Conservation (phyloP, 2,113 vertebrate species). For the Cyanoderma ruficeps region DNA sequence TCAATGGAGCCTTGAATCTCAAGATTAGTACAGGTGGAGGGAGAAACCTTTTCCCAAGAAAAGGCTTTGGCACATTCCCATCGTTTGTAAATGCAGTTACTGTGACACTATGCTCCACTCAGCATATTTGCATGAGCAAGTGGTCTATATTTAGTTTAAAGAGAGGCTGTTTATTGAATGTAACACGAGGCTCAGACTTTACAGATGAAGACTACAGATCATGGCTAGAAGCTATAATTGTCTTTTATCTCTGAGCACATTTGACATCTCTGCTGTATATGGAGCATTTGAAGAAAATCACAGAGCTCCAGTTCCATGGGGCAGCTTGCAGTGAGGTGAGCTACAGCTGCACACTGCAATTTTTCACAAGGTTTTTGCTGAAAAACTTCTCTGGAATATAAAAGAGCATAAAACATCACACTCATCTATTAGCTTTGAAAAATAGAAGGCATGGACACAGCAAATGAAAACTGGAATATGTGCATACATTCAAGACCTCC, state of each 20-base stretch:
- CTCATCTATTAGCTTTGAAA: slow-evolving; percentile 12
- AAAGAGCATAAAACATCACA: not conserved
- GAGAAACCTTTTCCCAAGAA: not conserved
- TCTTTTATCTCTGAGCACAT: not conserved
- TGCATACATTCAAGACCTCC: not conserved
- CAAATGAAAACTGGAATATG: not conserved
- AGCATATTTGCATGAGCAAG: not conserved
- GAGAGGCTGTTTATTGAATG: not conserved
- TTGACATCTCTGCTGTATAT: not conserved
- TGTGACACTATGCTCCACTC: not conserved
- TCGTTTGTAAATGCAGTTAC: slow-evolving; percentile 7
- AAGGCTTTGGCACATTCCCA: not conserved
- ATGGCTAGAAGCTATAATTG: not conserved
- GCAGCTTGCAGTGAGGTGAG: not conserved
- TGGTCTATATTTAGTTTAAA: slow-evolving; percentile 13
- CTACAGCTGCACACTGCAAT: not conserved
- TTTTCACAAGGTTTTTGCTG: not conserved
- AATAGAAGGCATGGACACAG: not conserved
- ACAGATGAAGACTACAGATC: not conserved
- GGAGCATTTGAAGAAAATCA: not conserved
- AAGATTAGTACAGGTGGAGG: not conserved
- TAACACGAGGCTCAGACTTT: not conserved
- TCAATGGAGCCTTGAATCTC: not conserved
- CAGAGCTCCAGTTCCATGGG: not conserved
- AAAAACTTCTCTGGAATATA: not conserved